Conservation (phyloP, 2,888 invertebrate species). For the Catocala fraxini region DNA sequence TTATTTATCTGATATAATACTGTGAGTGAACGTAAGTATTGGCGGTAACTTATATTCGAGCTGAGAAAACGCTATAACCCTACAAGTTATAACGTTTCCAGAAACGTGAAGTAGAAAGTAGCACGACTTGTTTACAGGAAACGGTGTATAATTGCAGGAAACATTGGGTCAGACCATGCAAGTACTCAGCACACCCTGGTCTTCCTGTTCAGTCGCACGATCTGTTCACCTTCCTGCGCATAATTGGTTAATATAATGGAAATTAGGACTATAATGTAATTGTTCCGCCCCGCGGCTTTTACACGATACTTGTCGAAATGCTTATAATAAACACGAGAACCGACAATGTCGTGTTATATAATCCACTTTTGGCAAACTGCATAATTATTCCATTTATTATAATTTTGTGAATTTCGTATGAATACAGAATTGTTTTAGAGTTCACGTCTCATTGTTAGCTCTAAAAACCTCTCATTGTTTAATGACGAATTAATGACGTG, state of each 20-base stretch:
- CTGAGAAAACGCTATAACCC: slow-evolving; percentile 13
- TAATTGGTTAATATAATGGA: slow-evolving; percentile 41
- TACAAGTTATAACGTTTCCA: slow-evolving; percentile 49
- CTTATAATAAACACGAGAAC: slow-evolving; percentile 13
- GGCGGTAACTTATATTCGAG: not conserved
- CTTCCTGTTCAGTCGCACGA: slow-evolving; percentile 42
- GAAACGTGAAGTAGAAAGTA: slow-evolving; percentile 64
- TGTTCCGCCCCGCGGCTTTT: slow-evolving; percentile 26
- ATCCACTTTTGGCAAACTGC: slow-evolving; percentile 17
- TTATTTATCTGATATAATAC: too few species aligned
- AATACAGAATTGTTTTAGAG: slow-evolving; percentile 16
- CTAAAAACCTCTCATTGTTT: slow-evolving; percentile 7
- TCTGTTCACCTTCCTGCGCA: slow-evolving; percentile 42
- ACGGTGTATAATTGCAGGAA: slow-evolving; percentile 65
- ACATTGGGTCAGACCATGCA: slow-evolving; percentile 48
- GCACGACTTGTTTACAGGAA: slow-evolving; percentile 61
- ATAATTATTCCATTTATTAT: slow-evolving; percentile 21
- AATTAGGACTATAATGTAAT: slow-evolving; percentile 39
- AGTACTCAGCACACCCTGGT: slow-evolving; percentile 42
- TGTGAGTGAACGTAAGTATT: too few species aligned
- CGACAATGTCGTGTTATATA: slow-evolving; percentile 18
- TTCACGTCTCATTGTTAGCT: slow-evolving; percentile 20
- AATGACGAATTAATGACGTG: slow-evolving; percentile 11
- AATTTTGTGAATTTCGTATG: slow-evolving; percentile 16
- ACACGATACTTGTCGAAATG: not conserved